Evolutionary conservation across 64 coral and sea anemone genomes (phyloP).

Genomic region (Acropora yongei): DNA sequence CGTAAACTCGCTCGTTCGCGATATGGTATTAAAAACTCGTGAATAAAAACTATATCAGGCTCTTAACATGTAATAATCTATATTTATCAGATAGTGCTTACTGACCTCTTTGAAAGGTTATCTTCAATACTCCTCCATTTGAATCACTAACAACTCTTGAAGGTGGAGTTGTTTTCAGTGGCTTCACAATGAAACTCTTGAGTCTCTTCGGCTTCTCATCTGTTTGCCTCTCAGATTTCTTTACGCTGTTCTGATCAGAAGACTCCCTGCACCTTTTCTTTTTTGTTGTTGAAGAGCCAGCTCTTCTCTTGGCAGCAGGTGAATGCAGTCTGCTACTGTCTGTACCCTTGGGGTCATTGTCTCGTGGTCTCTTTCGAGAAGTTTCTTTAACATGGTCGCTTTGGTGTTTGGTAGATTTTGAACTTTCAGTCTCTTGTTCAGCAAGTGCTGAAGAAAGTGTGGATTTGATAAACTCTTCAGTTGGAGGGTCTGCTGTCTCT

Average conservation of each 20-base stretch:
- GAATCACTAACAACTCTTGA: conserved; percentile 20
- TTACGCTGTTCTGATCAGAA: not conserved
- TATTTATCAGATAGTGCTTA: not conserved
- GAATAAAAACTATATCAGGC: too few species aligned
- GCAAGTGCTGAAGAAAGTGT: not conserved
- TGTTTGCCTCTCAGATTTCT: not conserved
- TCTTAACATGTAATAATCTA: too few species aligned
- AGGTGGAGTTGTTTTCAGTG: not conserved
- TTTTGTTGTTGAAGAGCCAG: not conserved
- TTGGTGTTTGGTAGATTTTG: not conserved
- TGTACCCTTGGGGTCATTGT: not conserved
- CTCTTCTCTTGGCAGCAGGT: not conserved
- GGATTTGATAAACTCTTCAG: not conserved
- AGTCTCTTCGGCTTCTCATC: not conserved
- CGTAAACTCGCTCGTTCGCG: too few species aligned
- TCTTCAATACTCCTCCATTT: conserved; percentile 1
- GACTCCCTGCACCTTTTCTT: not conserved
- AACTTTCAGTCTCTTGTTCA: not conserved
- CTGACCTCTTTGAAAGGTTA: conserved; percentile 31
- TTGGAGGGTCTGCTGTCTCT: not conserved
- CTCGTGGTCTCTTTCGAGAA: not conserved
- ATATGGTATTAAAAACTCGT: too few species aligned
- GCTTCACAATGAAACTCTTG: not conserved
- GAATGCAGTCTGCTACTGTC: not conserved
- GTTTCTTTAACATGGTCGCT: not conserved